Evolutionary conservation across 2,113 vertebrate species (phyloP).

Genomic region (Odontophorus gujanensis): DNA sequence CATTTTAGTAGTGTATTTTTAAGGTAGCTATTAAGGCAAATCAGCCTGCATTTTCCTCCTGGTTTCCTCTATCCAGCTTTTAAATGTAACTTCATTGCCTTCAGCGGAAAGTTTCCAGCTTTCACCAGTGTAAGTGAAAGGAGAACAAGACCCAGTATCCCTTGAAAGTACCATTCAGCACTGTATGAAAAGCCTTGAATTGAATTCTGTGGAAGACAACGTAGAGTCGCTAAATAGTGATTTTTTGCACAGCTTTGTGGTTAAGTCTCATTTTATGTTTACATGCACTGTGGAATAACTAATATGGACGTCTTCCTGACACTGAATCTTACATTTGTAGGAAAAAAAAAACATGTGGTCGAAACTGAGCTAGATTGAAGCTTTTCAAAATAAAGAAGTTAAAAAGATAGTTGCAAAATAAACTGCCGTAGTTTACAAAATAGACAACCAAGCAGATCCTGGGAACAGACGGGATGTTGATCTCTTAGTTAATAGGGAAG

Average conservation of each 20-base stretch:
- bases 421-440: neutral
- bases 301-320: constrained; percentile 27
- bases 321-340: constrained; percentile 35
- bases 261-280: constrained; percentile 36
- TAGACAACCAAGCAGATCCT: neutral
- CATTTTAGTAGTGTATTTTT: neutral
- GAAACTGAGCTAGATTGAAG: constrained; percentile 1
- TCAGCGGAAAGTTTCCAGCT: neutral
- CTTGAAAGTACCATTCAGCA: neutral
- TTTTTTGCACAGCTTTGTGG: constrained; percentile 40
- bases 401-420: neutral
- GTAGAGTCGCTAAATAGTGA: neutral
- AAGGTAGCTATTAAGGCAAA: neutral
- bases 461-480: neutral
- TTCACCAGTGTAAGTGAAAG: neutral
- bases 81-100: neutral
- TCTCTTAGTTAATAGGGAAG: neutral
- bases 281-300: neutral
- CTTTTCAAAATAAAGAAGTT: constrained; percentile 20
- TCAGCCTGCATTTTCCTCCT: neutral
- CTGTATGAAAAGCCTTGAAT: neutral
- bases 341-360: constrained; percentile 7
- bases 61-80: neutral
- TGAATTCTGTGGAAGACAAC: neutral
- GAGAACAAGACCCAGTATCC: neutral